Percentiles rank a stretch among this genome's conserved stretches.
Conservation (phyloP, 2,797 vertebrate species). For the Tachyglossus aculeatus region DNA sequence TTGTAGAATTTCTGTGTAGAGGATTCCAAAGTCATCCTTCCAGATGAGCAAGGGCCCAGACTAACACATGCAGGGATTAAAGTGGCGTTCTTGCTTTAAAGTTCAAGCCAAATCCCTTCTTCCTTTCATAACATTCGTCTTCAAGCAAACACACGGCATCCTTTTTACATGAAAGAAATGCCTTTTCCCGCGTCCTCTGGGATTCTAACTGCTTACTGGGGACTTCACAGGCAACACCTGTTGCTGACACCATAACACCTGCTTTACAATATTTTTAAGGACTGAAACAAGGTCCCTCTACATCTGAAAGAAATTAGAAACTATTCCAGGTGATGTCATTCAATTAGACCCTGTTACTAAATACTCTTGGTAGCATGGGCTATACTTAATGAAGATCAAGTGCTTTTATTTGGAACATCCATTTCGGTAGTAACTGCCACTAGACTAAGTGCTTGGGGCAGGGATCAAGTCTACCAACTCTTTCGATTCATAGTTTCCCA, state of each 20-base stretch:
- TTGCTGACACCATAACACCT: neutral
- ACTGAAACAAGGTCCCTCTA: neutral
- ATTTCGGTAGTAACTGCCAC: no score
- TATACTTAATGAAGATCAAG: neutral
- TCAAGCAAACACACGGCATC: neutral
- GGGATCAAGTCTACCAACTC: no score
- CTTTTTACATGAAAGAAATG: neutral
- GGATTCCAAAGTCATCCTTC: neutral
- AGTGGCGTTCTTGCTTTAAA: neutral
- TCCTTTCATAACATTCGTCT: neutral
- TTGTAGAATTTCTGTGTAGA: neutral
- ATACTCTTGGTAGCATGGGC: neutral
- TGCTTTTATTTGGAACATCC: neutral
- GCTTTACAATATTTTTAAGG: neutral
- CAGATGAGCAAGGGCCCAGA: neutral
- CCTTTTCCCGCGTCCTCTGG: neutral
- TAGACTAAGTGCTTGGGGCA: no score
- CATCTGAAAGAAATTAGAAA: neutral
- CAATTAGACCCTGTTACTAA: neutral
- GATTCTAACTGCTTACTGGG: neutral
- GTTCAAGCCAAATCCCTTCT: neutral
- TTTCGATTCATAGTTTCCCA: no score
- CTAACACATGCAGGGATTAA: neutral
- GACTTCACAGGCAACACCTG: neutral
- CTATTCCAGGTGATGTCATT: neutral